phyloP scores from a whole-genome alignment of 2,113 vertebrate species.

The Stegastes partitus region DNA sequence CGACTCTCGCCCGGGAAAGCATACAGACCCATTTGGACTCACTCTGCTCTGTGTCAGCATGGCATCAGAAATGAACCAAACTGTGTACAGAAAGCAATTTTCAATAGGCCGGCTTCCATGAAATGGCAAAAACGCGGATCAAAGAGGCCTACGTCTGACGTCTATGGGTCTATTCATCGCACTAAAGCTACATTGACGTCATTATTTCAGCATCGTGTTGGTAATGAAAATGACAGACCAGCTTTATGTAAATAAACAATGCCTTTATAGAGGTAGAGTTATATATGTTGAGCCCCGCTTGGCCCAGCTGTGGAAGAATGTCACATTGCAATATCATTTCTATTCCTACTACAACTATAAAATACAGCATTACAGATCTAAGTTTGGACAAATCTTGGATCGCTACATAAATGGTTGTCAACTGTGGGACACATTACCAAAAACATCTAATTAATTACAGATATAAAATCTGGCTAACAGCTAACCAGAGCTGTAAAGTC shows the following conservation, averaged over 20 bases:
- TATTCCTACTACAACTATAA: background rate
- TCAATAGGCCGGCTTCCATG: slow-evolving; percentile 49
- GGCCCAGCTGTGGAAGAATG: slow-evolving; percentile 26
- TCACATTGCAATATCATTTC: slow-evolving; percentile 22
- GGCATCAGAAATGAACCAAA: slow-evolving; percentile 59
- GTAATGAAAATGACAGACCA: slow-evolving; percentile 32
- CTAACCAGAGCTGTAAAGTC: too few relatives aligned
- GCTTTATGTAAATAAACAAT: slow-evolving; percentile 35
- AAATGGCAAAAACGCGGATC: slow-evolving; percentile 34
- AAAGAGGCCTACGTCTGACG: slow-evolving; percentile 36
- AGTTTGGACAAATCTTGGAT: too few relatives aligned
- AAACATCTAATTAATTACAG: too few relatives aligned
- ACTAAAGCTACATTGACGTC: slow-evolving; percentile 29
- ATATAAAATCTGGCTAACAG: too few relatives aligned
- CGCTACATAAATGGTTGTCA: too few relatives aligned
- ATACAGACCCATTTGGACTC: slow-evolving; percentile 64
- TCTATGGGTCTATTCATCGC: background rate
- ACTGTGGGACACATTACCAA: too few relatives aligned
- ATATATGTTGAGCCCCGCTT: slow-evolving; percentile 2
- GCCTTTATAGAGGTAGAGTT: slow-evolving; percentile 30
- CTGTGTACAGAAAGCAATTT: slow-evolving; percentile 49
- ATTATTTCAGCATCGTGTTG: slow-evolving; percentile 45
- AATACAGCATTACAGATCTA: too few relatives aligned
- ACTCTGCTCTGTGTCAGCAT: slow-evolving; percentile 50
- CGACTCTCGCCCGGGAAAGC: slow-evolving; percentile 60